Percentiles rank a stretch among this genome's conserved stretches.
Evolutionary conservation across 2,888 invertebrate genomes (phyloP).

Genomic region (Ischnus inquisitorius): DNA sequence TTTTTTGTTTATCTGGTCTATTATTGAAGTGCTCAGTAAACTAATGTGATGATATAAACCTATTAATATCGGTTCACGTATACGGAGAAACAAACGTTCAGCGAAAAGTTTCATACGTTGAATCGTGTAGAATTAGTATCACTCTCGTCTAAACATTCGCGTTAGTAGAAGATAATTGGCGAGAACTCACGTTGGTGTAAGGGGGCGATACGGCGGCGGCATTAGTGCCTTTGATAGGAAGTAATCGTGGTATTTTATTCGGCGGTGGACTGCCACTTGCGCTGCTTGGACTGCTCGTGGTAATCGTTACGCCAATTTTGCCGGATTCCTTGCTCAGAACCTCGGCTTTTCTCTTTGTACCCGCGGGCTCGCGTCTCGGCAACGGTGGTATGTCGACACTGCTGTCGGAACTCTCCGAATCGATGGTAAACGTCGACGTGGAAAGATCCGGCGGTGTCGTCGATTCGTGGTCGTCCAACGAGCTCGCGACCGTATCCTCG

Average conservation of each 20-base stretch:
- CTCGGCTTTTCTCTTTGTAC: slow-evolving; percentile 94
- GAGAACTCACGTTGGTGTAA: slow-evolving; percentile 79
- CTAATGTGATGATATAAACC: too few species aligned
- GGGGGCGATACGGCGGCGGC: slow-evolving; percentile 80
- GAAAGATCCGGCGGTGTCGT: slow-evolving; percentile 84
- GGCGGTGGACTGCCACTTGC: slow-evolving; percentile 86
- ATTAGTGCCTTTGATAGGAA: slow-evolving; percentile 83
- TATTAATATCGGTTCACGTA: too few species aligned
- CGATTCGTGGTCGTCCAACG: slow-evolving; percentile 84
- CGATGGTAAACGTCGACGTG: slow-evolving; percentile 85
- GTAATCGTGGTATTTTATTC: slow-evolving; percentile 85
- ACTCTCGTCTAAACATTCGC: too few species aligned
- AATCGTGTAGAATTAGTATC: not conserved
- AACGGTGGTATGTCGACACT: slow-evolving; percentile 88
- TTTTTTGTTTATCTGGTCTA: too few species aligned
- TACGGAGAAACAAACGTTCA: not conserved
- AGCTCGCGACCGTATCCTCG: slow-evolving; percentile 86
- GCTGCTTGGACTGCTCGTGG: slow-evolving; percentile 88
- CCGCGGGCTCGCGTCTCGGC: slow-evolving; percentile 87
- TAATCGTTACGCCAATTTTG: slow-evolving; percentile 96
- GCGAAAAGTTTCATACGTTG: not conserved
- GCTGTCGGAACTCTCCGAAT: slow-evolving; percentile 88
- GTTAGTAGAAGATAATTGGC: not conserved
- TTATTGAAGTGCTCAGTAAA: too few species aligned
- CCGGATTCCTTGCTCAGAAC: slow-evolving; percentile 94